These are phyloP conservation scores for Enteromius radiatus DNA, from an alignment of 2,797 vertebrate species.

Conservation along the genomic window DNA sequence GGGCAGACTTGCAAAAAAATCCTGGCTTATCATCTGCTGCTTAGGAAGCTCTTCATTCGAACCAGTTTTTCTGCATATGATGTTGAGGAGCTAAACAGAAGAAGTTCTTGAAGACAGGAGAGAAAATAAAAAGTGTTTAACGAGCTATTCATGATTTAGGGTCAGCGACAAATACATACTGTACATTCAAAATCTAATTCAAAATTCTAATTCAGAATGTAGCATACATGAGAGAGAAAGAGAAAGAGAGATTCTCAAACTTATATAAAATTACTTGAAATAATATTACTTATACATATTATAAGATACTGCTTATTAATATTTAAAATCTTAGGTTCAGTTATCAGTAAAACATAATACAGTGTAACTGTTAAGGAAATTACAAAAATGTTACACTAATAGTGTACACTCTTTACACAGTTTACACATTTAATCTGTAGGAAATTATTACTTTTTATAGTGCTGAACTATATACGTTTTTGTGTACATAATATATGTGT, in stretches of 20 bases:
- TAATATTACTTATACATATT: not conserved
- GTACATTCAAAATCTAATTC: not conserved
- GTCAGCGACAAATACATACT: not conserved
- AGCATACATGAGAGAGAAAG: not conserved
- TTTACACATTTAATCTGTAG: not conserved
- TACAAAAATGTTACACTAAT: too few species aligned
- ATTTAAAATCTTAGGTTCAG: not conserved
- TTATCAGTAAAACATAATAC: not conserved
- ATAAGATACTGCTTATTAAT: not conserved
- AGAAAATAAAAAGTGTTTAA: not conserved
- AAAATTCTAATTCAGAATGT: not conserved
- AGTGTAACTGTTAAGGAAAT: not conserved
- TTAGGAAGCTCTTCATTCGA: constrained; percentile 9
- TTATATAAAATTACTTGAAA: not conserved
- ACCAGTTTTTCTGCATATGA: not conserved
- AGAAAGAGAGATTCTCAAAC: not conserved
- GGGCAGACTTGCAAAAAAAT: constrained; percentile 24
- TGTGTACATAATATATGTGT: too few species aligned
- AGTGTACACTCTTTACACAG: too few species aligned
- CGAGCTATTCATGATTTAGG: not conserved
- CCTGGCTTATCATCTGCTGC: constrained; percentile 28
- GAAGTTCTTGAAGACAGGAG: not conserved
- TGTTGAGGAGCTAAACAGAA: not conserved
- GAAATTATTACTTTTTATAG: not conserved
- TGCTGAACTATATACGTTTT: too few species aligned